Conservation (phyloP, 2,113 vertebrate genomes). For the Ciconia boyciana region DNA sequence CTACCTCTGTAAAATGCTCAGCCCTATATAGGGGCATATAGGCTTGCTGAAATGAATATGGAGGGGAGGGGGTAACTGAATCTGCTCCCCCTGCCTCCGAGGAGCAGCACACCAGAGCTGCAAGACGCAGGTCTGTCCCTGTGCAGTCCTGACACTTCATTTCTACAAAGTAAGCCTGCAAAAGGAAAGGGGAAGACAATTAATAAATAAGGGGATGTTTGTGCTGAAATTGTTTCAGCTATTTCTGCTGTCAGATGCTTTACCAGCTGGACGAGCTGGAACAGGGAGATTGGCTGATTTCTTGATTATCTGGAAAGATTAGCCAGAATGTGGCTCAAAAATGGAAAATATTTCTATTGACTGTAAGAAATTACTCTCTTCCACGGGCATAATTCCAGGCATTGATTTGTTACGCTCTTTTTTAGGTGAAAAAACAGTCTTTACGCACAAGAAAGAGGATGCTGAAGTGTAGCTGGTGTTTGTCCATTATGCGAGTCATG, state of each 20-base stretch:
- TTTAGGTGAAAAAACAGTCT: neutral
- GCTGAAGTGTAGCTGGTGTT: neutral
- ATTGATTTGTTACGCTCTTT: neutral
- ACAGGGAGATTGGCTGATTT: neutral
- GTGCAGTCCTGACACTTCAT: accelerated
- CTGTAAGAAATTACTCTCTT: neutral
- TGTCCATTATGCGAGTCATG: neutral
- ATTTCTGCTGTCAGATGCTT: neutral
- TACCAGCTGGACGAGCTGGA: neutral
- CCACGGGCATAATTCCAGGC: neutral
- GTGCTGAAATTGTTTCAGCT: neutral
- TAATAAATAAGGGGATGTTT: neutral
- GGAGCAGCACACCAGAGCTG: neutral
- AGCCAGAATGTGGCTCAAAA: neutral
- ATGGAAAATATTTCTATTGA: neutral
- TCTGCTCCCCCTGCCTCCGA: accelerated
- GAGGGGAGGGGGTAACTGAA: neutral
- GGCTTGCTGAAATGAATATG: accelerated
- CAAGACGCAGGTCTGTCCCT: neutral
- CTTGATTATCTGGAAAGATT: neutral
- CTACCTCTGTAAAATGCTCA: neutral
- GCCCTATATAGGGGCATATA: neutral
- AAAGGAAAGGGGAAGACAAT: neutral
- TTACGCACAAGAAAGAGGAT: neutral
- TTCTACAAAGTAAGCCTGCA: neutral